A percentile compares a stretch with the other conserved stretches of the same genome.
These are phyloP conservation scores for Peromyscus melanophrys DNA, from an alignment of 2,797 vertebrate genomes.

Conservation along the genomic window DNA sequence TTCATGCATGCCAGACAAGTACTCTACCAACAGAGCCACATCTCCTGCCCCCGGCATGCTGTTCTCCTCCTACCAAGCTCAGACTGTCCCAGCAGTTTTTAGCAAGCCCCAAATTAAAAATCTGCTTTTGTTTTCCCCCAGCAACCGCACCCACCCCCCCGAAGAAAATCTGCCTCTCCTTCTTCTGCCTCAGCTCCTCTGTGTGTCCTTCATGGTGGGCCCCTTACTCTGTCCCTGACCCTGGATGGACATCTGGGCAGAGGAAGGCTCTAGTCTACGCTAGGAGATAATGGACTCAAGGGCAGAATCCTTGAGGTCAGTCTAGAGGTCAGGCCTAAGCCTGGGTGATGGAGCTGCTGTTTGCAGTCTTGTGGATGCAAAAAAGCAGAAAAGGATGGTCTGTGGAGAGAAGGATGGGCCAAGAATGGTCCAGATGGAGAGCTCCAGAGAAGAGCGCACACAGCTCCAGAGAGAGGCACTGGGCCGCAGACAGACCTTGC, in stretches of 20 bases:
- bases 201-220: not conserved
- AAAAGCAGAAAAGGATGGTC: not conserved
- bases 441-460: not conserved
- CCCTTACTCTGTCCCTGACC: not conserved
- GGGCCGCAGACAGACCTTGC: too few relatives aligned
- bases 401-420: not conserved
- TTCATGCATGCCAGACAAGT: not conserved
- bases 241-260: not conserved
- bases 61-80: not conserved
- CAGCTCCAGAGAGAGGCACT: not conserved
- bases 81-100: not conserved
- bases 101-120: not conserved
- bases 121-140: not conserved
- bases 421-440: not conserved
- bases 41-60: not conserved
- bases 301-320: not conserved
- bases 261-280: not conserved
- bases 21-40: not conserved
- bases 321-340: not conserved
- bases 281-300: not conserved
- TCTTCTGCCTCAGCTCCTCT: not conserved
- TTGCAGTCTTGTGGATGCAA: not conserved
- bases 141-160: too few relatives aligned
- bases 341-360: not conserved
- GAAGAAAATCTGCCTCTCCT: not conserved